phyloP scores from a whole-genome alignment of 2,113 vertebrate genomes.

The Turnix velox region DNA sequence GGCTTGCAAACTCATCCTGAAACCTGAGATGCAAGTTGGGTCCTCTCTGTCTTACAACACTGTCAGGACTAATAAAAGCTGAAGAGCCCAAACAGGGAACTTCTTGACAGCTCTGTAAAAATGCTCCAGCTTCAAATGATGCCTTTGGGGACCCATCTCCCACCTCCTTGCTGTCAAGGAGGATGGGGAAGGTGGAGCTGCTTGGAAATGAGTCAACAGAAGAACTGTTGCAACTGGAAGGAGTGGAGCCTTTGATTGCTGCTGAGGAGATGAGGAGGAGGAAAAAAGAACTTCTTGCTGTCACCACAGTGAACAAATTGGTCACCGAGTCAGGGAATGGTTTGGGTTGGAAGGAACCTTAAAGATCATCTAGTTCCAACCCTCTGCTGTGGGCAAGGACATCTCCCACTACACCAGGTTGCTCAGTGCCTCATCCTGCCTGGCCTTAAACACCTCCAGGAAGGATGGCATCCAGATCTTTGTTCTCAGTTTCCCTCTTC shows the following conservation, averaged over 20 bases:
- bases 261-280: background rate
- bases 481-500: no score
- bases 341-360: no score
- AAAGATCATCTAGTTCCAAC: no score
- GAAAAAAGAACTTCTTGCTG: constrained; percentile 26
- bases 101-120: constrained; percentile 65
- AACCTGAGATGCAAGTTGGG: background rate
- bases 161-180: constrained; percentile 48
- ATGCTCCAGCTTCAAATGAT: constrained; percentile 34
- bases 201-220: constrained; percentile 57
- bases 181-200: constrained; percentile 26
- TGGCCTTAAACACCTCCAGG: no score
- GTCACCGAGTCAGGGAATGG: constrained; percentile 27
- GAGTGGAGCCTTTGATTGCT: constrained; percentile 31
- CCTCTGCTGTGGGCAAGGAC: no score
- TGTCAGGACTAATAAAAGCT: constrained; percentile 48
- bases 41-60: constrained; percentile 18
- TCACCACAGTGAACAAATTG: constrained; percentile 27
- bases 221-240: constrained; percentile 51
- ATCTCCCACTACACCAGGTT: no score
- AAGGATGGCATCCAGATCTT: no score
- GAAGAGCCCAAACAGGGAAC: constrained; percentile 50
- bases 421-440: no score
- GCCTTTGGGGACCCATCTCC: constrained; percentile 50
- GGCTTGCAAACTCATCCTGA: constrained; percentile 53